Base-by-base conservation (phyloP, 2,888 invertebrate genomes). In the Ochlodes sylvanus region DNA sequence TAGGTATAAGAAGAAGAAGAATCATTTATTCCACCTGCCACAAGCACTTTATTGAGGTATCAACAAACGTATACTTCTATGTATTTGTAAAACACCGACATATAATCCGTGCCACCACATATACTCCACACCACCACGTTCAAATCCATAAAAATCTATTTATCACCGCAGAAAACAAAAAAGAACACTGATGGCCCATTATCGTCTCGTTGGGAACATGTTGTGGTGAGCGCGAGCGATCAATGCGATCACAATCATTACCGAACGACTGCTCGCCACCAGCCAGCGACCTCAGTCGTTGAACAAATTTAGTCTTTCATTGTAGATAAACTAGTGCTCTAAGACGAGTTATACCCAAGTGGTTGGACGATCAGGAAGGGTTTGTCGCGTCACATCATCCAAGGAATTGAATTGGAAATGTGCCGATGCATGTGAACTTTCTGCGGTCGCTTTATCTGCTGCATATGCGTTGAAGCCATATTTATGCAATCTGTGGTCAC, bases 181-280 rank as follows among this genome's bases (percentile, higher is more conserved):
- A 85, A 76, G 78, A 80, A 77, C 82, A 77, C 79, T 75, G 78
- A 80, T 82, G 78, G 73, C 79, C 84, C 88, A 90, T 91, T 91
- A 91, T 88, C 90, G 83, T 90, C 91, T 90, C 86, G 88, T 91
- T 90, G 79, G 75, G 78, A 86, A 83, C 86, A 86, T 88, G 90
- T 90, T 92, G 92, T 76, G 91, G 92, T 92, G 80, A 83, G 79
- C 75, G 79, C 83, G 77, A 84, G 83, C 86, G 85, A 89, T 89
- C 85, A 84, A 77, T 85, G 77, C 84, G 82, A 89, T 89, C 84
- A 83, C 84, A 86, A 89, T 86, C 87, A 89, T 89, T 90, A 88
- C 81, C 81, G 79, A 78, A 79, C 78, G 80, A 81, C 76, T 80
- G 79, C 75, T 77, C 75, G 69, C 76, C 80, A 75, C 77, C 81